Base-by-base conservation (phyloP, 1,140 invertebrate genomes). In the Drosophila dunni region DNA sequence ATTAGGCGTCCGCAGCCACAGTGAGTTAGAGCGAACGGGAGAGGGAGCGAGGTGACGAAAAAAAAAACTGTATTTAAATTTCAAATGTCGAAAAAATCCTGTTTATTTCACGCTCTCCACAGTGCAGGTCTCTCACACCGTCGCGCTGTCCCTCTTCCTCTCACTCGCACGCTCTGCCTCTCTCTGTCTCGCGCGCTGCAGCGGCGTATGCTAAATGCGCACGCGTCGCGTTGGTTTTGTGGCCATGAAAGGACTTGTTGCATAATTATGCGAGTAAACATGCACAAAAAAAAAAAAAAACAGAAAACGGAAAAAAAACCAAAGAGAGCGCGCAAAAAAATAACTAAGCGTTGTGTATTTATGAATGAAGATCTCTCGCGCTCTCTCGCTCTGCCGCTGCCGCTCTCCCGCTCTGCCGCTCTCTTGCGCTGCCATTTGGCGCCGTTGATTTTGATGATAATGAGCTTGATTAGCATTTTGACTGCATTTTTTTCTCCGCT, bases 381-480 rank as follows among this genome's bases (percentile, higher is more conserved):
- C 48, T 33, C 36, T 45, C 46, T 48, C 17, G 29, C 63, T 50
- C 48, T 53, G 56, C 9, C 50, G 33, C 53, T 64, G 63, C 42
- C 54, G 53, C 48, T 56, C 58, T 61, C 48, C 9, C 50, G 33
- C 51, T 40, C 53, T 64, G 63, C 42, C 54, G 53, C 48, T 56
- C 58, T 61, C 48, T 58, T 58, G 40, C 60, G 7, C 42, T 50
- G 69, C 63, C 70, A 50, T 51, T 29, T 48, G 66, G 46, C 75
- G 78, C 79, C 78, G 79, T 79, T 90, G 82, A 82, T 86, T 86
- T 88, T 66, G 86, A 76, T 90, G 86, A 90, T 90, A 90, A 90
- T 90, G 86, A 90, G 86, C 74, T 51, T 66, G 88, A 90, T 90
- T 90, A 90, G 88, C 86, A 90, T 90, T 90, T 91, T 64, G 77